These are phyloP conservation scores for Coendou prehensilis DNA, from an alignment of 2,797 vertebrate species.

Conservation along the genomic window DNA sequence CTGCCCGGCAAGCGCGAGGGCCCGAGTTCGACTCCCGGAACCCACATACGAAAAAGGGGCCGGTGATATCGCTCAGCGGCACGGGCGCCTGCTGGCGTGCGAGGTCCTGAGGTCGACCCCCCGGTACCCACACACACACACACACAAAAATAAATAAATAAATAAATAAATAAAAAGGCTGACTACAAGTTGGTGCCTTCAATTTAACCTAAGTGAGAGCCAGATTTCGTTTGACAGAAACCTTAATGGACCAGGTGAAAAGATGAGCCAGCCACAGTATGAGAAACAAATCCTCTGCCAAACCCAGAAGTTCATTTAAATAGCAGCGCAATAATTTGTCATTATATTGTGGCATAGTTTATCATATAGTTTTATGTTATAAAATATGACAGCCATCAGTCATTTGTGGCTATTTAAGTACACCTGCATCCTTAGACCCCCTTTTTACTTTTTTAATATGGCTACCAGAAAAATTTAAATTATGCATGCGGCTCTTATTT, in stretches of 20 bases:
- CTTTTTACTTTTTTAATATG: slow-evolving; percentile 3
- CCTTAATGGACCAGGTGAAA: background rate
- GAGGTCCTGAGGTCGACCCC: too few species aligned
- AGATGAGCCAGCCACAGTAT: background rate
- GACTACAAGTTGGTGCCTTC: background rate
- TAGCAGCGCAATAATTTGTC: background rate
- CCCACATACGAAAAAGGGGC: too few species aligned
- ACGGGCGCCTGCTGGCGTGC: too few species aligned
- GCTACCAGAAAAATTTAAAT: slow-evolving; percentile 41
- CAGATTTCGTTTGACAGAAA: background rate
- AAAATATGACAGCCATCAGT: background rate
- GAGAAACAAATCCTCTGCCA: background rate
- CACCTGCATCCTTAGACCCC: background rate
- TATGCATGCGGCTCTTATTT: background rate
- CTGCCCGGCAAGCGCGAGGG: too few species aligned
- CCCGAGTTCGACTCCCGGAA: too few species aligned
- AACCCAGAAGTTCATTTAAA: background rate
- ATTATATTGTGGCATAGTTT: background rate
- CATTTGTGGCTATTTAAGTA: background rate
- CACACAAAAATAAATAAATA: too few species aligned
- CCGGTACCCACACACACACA: too few species aligned
- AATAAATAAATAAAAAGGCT: background rate
- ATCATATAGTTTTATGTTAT: background rate
- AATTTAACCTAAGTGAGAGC: background rate
- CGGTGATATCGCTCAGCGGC: too few species aligned